Conservation (phyloP, 2,113 vertebrate genomes). For the Centropristis striata region DNA sequence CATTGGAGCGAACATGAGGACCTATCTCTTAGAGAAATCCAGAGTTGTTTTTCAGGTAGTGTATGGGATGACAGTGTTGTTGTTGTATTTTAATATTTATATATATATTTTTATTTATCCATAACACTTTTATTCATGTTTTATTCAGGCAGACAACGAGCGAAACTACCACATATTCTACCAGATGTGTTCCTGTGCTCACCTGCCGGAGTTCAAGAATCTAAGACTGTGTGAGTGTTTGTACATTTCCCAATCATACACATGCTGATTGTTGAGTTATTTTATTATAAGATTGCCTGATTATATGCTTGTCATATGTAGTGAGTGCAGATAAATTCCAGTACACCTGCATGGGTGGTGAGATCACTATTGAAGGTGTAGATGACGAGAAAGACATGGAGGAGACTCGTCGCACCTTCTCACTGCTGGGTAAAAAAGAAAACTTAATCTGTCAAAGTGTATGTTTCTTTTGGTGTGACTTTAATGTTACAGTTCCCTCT, state of each 20-base stretch:
- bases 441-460: background rate
- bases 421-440: conserved; percentile 87
- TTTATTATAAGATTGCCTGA: background rate
- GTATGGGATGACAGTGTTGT: background rate
- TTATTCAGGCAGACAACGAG: conserved; percentile 93
- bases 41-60: conserved; percentile 96
- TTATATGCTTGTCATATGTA: conserved; percentile 63
- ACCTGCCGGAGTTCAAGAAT: conserved; percentile 88
- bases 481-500: background rate
- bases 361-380: conserved; percentile 89
- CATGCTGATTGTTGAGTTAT: background rate
- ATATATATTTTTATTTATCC: background rate
- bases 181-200: conserved; percentile 94
- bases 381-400: conserved; percentile 91
- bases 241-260: too few species aligned
- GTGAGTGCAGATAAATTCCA: conserved; percentile 92
- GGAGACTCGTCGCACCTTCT: conserved; percentile 93
- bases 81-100: background rate
- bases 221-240: conserved; percentile 91
- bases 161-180: conserved; percentile 99
- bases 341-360: conserved; percentile 92
- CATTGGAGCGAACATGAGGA: conserved; percentile 98
- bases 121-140: conserved; percentile 42
- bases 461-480: background rate
- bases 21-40: conserved; percentile 97